phyloP scores from a whole-genome alignment of 2,797 vertebrate genomes.

The Tolypeutes matacus region DNA sequence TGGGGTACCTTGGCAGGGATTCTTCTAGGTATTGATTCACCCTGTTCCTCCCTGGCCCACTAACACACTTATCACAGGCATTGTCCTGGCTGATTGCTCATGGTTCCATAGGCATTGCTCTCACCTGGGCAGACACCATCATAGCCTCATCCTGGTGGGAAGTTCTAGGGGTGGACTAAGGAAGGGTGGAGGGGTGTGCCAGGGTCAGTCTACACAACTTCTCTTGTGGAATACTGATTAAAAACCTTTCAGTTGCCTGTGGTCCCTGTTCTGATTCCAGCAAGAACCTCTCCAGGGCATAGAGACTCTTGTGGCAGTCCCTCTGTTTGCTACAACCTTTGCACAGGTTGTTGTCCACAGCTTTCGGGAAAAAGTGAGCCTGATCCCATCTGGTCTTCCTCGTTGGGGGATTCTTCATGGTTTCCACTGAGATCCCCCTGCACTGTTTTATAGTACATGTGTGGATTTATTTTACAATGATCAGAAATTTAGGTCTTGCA shows the following conservation, averaged over 20 bases:
- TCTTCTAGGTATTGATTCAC: not conserved
- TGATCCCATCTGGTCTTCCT: not conserved
- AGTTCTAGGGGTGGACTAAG: not conserved
- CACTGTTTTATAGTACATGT: not conserved
- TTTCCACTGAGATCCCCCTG: not conserved
- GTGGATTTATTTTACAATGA: slow-evolving; percentile 14
- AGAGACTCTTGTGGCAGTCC: not conserved
- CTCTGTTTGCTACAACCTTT: not conserved
- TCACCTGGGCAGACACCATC: not conserved
- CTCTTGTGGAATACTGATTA: not conserved
- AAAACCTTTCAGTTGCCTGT: not conserved
- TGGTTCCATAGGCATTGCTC: not conserved
- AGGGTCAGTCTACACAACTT: not conserved
- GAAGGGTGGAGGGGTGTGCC: not conserved
- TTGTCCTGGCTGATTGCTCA: not conserved
- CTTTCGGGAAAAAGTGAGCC: slow-evolving; percentile 12
- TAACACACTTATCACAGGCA: not conserved
- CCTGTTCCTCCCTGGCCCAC: not conserved
- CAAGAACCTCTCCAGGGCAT: not conserved
- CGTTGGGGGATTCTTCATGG: not conserved
- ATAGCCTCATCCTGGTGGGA: not conserved
- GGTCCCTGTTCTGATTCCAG: not conserved
- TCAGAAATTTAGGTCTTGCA: not conserved
- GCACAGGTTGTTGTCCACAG: not conserved
- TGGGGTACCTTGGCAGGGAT: not conserved